Evolutionary conservation across 2,888 invertebrate species (phyloP), one percentile per base, ranked within the genome.

Genomic region (Oconnorella tubifera): DNA sequence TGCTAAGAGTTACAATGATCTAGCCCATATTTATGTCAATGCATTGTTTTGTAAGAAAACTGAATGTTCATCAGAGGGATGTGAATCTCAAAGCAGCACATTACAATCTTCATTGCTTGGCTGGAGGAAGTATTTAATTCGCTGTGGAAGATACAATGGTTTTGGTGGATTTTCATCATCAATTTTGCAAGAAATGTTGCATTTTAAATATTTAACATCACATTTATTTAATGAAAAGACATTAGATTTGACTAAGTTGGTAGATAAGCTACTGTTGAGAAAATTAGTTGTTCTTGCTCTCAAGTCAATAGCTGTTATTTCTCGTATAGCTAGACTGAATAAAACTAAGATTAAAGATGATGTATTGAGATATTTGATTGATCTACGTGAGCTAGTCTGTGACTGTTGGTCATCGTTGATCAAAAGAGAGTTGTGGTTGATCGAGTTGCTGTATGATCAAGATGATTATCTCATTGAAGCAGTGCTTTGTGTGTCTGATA

Each of bases 391-490:
- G 25, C 40, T 40, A 10, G 40, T 40, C 19, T 10, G 40, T 40
- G 40, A 40, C 40, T 10, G 10, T 19, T 14, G 10, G 40, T 19
- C 40, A 14, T 10, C 40, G 19, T 10, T 40, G 40, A 19, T 14
- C 40, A 40, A 14, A 19, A 40, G n/a, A n/a, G n/a, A 40, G 40
- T 40, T 19, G 10, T 66, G 66, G 65, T 19, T 68, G 56, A 27
- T 67, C n/a, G 49, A 27, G 14, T 57, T 67, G 31, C 64, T 67
- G 29, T 23, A 27, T n/a, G 68, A 68, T 31, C 68, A 68, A 57
- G 68, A 68, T 59, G 64, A 68, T 55, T 32, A 59, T 14, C 57
- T 68, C 23, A 28, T 67, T 1, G 66, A 66, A 32, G 64, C 66
- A 23, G 33, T 68, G 64, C 63, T 67, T 1, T 66, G 66, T 51